These are phyloP conservation scores for Stigmatopora argus DNA, from an alignment of 2,113 vertebrate species.

Conservation along the genomic window DNA sequence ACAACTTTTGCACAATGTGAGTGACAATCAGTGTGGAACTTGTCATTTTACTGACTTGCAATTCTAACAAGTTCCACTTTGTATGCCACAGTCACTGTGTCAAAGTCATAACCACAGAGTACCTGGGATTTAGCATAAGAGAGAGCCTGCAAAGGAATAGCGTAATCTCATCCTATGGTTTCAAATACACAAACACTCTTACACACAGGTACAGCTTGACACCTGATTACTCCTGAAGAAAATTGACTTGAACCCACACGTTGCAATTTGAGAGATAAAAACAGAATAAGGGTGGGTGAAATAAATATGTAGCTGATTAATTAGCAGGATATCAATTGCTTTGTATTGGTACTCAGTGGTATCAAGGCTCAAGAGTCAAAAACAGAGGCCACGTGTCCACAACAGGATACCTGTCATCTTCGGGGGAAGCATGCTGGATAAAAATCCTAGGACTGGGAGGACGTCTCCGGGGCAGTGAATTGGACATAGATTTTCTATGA, in stretches of 20 bases:
- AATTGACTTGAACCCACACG: slow-evolving; percentile 17
- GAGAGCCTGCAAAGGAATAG: slow-evolving; percentile 5
- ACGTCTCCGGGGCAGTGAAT: slow-evolving; percentile 91
- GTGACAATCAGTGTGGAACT: slow-evolving; percentile 23
- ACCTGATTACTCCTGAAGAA: slow-evolving; percentile 35
- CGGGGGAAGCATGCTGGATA: slow-evolving; percentile 94
- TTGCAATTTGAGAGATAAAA: background rate
- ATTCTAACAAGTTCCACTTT: slow-evolving; percentile 20
- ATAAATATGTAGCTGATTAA: background rate
- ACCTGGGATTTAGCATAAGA: slow-evolving; percentile 3
- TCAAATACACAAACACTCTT: background rate
- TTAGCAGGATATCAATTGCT: background rate
- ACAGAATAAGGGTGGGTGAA: background rate
- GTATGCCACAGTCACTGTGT: slow-evolving; percentile 21
- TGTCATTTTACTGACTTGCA: background rate
- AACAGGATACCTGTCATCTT: slow-evolving; percentile 92
- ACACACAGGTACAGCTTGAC: slow-evolving; percentile 44
- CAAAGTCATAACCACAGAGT: slow-evolving; percentile 14
- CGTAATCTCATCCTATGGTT: slow-evolving; percentile 43
- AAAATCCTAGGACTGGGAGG: slow-evolving; percentile 96
- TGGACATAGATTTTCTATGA: slow-evolving; percentile 70
- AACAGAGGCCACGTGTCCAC: slow-evolving; percentile 31
- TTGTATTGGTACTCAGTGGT: slow-evolving; percentile 3
- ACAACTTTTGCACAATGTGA: slow-evolving; percentile 31
- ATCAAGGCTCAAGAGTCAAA: slow-evolving; percentile 37